Conservation (phyloP, 2,797 vertebrate species). For the Characodon lateralis region DNA sequence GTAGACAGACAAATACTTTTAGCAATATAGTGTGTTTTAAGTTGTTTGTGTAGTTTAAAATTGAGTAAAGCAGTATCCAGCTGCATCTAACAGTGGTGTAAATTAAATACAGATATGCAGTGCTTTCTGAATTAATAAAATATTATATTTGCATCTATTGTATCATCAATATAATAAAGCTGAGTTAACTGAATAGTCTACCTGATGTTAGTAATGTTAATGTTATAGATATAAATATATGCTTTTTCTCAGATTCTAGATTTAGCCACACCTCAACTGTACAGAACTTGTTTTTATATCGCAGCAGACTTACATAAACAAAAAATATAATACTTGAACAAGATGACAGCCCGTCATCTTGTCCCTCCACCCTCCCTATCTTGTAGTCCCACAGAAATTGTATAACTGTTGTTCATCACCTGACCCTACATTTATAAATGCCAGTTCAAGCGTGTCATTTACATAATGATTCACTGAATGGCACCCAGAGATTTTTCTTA, state of each 20-base stretch:
- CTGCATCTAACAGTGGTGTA: background rate
- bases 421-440: constrained; percentile 53
- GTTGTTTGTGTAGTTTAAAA: too few species aligned
- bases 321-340: background rate
- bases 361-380: background rate
- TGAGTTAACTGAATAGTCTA: background rate
- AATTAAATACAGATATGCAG: background rate
- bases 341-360: background rate
- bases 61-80: too few species aligned
- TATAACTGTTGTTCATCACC: background rate
- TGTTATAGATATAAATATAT: background rate
- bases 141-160: background rate
- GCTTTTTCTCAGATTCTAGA: background rate
- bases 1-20: too few species aligned
- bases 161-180: background rate
- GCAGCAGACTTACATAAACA: background rate
- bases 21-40: too few species aligned
- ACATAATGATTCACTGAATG: constrained; percentile 6
- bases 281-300: background rate
- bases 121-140: background rate
- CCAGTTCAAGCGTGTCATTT: background rate
- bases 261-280: background rate
- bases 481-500: constrained; percentile 5
- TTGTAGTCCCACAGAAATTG: background rate
- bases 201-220: background rate